Evolutionary conservation across 2,888 invertebrate species (phyloP).

Genomic region (Orchestes rusci): DNA sequence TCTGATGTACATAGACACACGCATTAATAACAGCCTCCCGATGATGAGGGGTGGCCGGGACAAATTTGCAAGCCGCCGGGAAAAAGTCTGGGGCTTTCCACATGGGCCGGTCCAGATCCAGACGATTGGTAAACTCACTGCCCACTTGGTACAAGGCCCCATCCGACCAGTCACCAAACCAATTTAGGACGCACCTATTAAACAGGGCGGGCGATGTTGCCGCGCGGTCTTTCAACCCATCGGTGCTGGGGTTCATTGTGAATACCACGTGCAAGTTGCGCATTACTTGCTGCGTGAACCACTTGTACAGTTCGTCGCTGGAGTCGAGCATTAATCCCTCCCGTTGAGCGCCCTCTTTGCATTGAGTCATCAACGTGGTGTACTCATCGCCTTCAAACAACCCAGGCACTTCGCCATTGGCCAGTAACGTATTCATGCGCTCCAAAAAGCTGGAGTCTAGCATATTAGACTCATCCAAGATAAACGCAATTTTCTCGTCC

Average conservation of each 20-base stretch:
- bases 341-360: slow-evolving; percentile 97
- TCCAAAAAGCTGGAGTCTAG: slow-evolving; percentile 98
- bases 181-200: slow-evolving; percentile 97
- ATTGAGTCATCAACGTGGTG: slow-evolving; percentile 98
- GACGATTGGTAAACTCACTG: slow-evolving; percentile 90
- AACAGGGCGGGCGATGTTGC: slow-evolving; percentile 98
- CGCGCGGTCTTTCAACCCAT: slow-evolving; percentile 96
- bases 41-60: slow-evolving; percentile 69
- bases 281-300: slow-evolving; percentile 99
- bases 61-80: slow-evolving; percentile 76
- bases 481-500: slow-evolving; percentile 98
- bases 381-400: slow-evolving; percentile 96
- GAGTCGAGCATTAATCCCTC: slow-evolving; percentile 97
- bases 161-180: slow-evolving; percentile 99
- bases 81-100: slow-evolving; percentile 88
- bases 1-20: slow-evolving; percentile 97
- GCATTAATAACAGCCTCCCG: slow-evolving; percentile 98
- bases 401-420: slow-evolving; percentile 97
- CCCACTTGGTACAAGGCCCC: slow-evolving; percentile 90
- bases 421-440: slow-evolving; percentile 96
- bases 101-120: slow-evolving; percentile 83
- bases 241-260: slow-evolving; percentile 99
- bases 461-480: slow-evolving; percentile 98
- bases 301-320: slow-evolving; percentile 97
- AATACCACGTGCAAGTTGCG: slow-evolving; percentile 98